Base-by-base conservation (phyloP, 1,140 invertebrate genomes). In the Drosophila repleta region DNA sequence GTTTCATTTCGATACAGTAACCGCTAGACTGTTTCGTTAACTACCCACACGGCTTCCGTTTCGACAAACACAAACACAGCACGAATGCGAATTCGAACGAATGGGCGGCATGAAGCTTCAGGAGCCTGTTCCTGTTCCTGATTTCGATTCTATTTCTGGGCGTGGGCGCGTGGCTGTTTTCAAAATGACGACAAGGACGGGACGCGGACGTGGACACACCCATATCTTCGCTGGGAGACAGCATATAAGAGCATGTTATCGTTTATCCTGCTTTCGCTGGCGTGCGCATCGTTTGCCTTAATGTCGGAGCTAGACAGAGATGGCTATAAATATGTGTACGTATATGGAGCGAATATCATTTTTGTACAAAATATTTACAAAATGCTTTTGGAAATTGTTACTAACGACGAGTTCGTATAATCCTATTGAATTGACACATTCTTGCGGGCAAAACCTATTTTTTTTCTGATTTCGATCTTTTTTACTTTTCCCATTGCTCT, bases 1-100 rank as follows among this genome's bases (percentile, higher is more conserved):
- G 75, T 74, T 79, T 73, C 68, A 79, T 79, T 67, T 65, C 75
- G 76, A 88, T 83, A 88, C 65, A 82, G 88, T 56, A 76, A 68
- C 68, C 75, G 35, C 51, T 72, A 74, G 65, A 73, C 68, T 79
- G 57, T 88, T 87, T 68, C 83, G 75, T 66, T 79, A 74, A 79
- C 83, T 82, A 75, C 65, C 83, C 79, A 58, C 80, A 82, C 57
- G 18, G 58, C 41, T 76, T 87, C 83, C 83, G 76, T 72, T 87
- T 26, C 69, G 62, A 41, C 60, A 51, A 63, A 67, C 57, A 49
- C 24, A 55, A 43, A 29, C 21, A 45, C 69, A 43, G 15, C 10
- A 52, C 58, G 21, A 56, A 43, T 43, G 39, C 6, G 39, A 43
- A 43, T 43, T 5, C 39, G 15, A 17, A 15, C 37, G 43, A 63